These are phyloP conservation scores for Melipona bicolor DNA, from an alignment of 2,888 invertebrate species.

Conservation along the genomic window DNA sequence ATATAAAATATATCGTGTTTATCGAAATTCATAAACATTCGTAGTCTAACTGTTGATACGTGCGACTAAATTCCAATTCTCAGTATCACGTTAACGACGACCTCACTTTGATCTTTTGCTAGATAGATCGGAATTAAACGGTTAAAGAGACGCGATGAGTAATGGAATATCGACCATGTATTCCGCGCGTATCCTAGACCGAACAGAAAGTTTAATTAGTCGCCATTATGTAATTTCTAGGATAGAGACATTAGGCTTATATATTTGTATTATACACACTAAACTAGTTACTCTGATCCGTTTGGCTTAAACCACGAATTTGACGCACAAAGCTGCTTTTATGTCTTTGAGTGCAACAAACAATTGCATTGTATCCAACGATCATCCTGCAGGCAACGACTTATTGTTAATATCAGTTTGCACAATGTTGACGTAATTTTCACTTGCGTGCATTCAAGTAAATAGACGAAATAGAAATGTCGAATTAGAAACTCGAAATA, in stretches of 20 bases:
- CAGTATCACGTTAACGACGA: too few relatives aligned
- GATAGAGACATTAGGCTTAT: not conserved
- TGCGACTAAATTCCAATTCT: too few relatives aligned
- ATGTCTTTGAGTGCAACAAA: slow-evolving; percentile 9
- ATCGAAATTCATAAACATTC: too few relatives aligned
- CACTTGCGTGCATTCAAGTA: not conserved
- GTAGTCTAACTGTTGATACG: too few relatives aligned
- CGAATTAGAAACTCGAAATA: too few relatives aligned
- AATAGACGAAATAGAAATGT: not conserved
- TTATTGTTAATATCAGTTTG: slow-evolving; percentile 19
- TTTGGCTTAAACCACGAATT: slow-evolving; percentile 19
- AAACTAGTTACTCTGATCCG: slow-evolving; percentile 1
- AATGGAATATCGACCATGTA: not conserved
- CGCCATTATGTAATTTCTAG: not conserved
- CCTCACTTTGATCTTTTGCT: too few relatives aligned
- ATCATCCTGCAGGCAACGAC: slow-evolving; percentile 1
- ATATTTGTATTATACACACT: slow-evolving; percentile 5
- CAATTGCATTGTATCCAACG: slow-evolving; percentile 5
- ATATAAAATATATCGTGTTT: too few relatives aligned
- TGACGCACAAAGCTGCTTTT: slow-evolving; percentile 17
- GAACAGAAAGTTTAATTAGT: not conserved
- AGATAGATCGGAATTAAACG: too few relatives aligned
- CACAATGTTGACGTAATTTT: not conserved
- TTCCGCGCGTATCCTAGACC: not conserved
- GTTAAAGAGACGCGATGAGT: not conserved